A percentile compares a stretch with the other conserved stretches of the same genome.
phyloP scores from a whole-genome alignment of 2,888 invertebrate species.

The Falcaria lacertinaria region DNA sequence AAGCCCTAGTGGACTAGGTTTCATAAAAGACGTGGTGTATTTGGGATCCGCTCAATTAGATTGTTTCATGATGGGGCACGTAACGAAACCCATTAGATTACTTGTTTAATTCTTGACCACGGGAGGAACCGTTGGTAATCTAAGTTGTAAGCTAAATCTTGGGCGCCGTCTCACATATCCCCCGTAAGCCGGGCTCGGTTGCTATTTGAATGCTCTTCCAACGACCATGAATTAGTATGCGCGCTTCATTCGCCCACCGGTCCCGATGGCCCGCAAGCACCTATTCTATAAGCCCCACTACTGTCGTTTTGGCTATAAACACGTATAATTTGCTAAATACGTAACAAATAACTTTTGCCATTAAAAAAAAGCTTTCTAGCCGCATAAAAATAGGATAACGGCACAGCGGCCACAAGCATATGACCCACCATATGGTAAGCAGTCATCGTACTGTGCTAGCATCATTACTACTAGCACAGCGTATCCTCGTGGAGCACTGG shows the following conservation, averaged over 20 bases:
- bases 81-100: conserved; percentile 62
- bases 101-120: conserved; percentile 78
- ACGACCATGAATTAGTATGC: conserved; percentile 77
- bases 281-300: conserved; percentile 47
- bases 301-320: neutral
- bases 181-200: conserved; percentile 65
- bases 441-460: too few relatives aligned
- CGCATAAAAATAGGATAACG: too few relatives aligned
- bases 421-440: too few relatives aligned
- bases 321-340: too few relatives aligned
- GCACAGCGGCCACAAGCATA: too few relatives aligned
- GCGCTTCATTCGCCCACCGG: conserved; percentile 62
- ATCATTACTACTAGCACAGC: too few relatives aligned
- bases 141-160: conserved; percentile 79
- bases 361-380: too few relatives aligned
- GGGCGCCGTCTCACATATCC: conserved; percentile 73
- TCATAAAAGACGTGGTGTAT: conserved; percentile 24
- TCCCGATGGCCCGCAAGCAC: conserved; percentile 55
- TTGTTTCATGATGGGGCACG: conserved; percentile 36
- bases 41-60: conserved; percentile 51
- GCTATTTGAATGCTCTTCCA: conserved; percentile 70
- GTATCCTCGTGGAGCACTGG: too few relatives aligned
- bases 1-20: neutral
- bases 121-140: conserved; percentile 54
- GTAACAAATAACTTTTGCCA: too few relatives aligned